Conservation (phyloP, 2,113 vertebrate species). For the Elephantulus edwardii region DNA sequence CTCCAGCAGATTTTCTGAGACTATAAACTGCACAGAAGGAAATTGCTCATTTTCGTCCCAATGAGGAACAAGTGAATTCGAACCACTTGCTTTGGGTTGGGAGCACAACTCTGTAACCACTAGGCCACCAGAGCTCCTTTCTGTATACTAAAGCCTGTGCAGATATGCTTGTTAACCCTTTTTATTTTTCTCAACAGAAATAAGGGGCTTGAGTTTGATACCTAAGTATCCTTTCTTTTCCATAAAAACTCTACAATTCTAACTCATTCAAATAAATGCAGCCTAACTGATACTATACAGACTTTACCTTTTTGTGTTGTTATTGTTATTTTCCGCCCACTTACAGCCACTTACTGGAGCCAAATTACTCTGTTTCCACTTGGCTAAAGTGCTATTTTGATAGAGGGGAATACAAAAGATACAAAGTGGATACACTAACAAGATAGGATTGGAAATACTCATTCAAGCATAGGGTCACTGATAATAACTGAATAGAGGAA, state of each 20-base stretch:
- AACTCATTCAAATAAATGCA: not conserved
- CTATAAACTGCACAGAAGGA: too few species aligned
- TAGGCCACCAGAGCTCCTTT: too few species aligned
- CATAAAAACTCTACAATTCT: not conserved
- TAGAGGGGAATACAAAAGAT: not conserved
- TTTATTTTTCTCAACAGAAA: not conserved
- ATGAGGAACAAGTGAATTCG: too few species aligned
- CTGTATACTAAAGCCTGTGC: not conserved
- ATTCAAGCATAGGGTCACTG: conserved; percentile 25
- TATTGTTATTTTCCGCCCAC: too few species aligned
- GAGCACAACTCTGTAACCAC: too few species aligned
- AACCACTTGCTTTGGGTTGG: too few species aligned
- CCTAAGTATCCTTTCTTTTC: not conserved
- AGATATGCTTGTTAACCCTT: not conserved
- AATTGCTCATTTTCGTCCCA: too few species aligned
- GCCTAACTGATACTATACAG: not conserved
- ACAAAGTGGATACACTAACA: not conserved
- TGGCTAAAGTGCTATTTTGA: not conserved
- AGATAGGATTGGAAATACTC: not conserved
- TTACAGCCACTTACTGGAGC: not conserved
- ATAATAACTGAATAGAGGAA: conserved; percentile 4
- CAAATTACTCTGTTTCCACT: not conserved
- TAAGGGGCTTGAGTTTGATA: not conserved
- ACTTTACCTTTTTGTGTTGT: not conserved
- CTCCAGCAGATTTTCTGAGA: too few species aligned